These are phyloP conservation scores for Saccostrea cuccullata DNA, from an alignment of 1,140 invertebrate species.

Conservation along the genomic window DNA sequence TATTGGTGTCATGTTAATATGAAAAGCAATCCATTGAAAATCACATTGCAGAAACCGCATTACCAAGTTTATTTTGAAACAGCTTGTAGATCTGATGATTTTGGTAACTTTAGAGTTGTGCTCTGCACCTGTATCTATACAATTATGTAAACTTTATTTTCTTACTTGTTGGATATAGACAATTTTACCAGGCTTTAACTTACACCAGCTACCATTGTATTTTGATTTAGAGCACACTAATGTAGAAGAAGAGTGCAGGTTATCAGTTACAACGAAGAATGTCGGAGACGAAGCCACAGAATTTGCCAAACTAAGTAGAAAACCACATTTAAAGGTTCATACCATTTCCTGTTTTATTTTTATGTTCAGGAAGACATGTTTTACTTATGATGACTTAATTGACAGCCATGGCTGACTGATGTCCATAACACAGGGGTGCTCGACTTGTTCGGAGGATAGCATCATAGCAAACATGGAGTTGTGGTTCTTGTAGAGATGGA, in stretches of 20 bases:
- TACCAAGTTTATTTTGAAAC: no score
- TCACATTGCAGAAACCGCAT: no score
- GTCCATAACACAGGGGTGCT: neutral
- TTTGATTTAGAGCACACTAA: conserved; percentile 33
- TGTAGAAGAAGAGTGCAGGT: conserved; percentile 59
- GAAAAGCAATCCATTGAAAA: no score
- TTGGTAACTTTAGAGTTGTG: no score
- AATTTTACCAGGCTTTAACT: neutral
- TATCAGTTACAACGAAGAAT: conserved; percentile 63
- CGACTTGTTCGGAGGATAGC: neutral
- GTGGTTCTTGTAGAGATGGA: neutral
- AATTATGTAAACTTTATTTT: no score
- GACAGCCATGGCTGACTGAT: neutral
- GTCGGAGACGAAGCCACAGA: conserved; percentile 60
- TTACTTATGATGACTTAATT: neutral
- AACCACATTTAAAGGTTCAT: conserved; percentile 26
- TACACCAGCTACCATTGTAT: neutral
- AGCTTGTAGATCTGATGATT: no score
- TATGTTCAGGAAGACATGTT: neutral
- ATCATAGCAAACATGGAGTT: neutral
- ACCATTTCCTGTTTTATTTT: neutral
- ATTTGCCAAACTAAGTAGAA: conserved; percentile 62
- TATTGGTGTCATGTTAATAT: no score
- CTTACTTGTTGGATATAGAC: no score
- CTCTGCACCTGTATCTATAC: no score